A percentile compares a stretch with the other conserved stretches of the same genome.
phyloP scores from a whole-genome alignment of 1,140 invertebrate genomes.

The Penaeus chinensis region DNA sequence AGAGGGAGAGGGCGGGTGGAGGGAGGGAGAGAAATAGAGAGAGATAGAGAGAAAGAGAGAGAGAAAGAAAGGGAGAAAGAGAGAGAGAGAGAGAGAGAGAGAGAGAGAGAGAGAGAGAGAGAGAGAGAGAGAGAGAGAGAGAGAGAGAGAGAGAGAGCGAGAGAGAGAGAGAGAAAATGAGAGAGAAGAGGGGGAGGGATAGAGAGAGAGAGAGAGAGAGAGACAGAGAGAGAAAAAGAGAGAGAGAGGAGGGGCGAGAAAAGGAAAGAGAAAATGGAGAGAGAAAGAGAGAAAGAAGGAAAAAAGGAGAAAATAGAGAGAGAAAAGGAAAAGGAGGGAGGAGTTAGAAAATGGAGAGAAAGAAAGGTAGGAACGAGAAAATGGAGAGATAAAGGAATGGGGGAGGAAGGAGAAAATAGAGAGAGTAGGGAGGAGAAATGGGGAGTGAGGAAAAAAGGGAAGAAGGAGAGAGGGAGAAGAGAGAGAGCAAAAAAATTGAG shows the following conservation, averaged over 20 bases:
- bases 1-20: background rate
- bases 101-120: background rate
- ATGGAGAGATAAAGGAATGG: no score
- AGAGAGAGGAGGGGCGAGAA: background rate
- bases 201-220: background rate
- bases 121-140: background rate
- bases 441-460: no score
- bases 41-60: background rate
- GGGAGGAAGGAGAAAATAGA: no score
- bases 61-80: background rate
- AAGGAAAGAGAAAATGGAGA: background rate
- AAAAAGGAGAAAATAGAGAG: background rate
- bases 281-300: background rate
- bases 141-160: background rate
- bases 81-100: background rate
- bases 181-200: background rate
- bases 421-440: no score
- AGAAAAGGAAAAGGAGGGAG: background rate
- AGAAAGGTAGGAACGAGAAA: background rate
- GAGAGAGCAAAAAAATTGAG: background rate
- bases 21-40: background rate
- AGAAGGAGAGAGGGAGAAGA: slow-evolving; percentile 7
- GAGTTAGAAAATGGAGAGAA: background rate
- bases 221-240: background rate
- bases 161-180: background rate